Evolutionary conservation across 2,888 invertebrate species (phyloP), one percentile per base, ranked within the genome.

Genomic region (Disparrhopalites patrizii): DNA sequence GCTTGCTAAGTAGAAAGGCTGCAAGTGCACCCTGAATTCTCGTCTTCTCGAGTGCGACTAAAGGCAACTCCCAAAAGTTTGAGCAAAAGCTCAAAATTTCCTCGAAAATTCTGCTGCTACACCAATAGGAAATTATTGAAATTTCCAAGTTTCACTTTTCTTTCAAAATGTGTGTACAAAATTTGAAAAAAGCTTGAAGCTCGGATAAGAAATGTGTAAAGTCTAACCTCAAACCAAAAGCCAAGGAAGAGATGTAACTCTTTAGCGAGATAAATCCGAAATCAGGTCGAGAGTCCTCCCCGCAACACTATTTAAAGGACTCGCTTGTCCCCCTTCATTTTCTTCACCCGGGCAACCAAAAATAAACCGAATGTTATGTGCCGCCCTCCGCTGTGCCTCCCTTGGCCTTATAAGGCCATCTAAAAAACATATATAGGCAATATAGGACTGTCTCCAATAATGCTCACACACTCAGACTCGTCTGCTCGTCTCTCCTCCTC

Each of bases 321-420:
- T 65, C 36, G 36, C 61, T 50, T 70, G 69, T 70, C 70, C 72
- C 68, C 70, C 66, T 70, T 62, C 65, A 67, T 68, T 73, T 70
- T 65, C 68, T 68, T 69, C 70, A 70, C 73, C 73, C 72, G 73
- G 72, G 69, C 70, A 69, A 68, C 73, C 71, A 72, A 73, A 73
- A 73, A 72, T 70, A 72, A 72, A 73, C 69, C 69, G 68, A 69
- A 68, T 56, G 31, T 40, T 20, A 20, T 27, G 40, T 65, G 68
- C 71, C 73, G 71, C 71, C 73, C 71, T 71, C 70, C 73, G 61
- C 67, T 68, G 66, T 68, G 68, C 70, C 73, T 72, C 73, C 73
- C 70, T 71, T 73, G 70, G 72, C 73, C 73, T 70, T 73, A 72
- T 72, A 73, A 70, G 73, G 73, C 66, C 73, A 71, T 73, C 69